Evolutionary conservation across 2,888 invertebrate species (phyloP), one percentile per base, ranked within the genome.

Genomic region (Arge pagana): DNA sequence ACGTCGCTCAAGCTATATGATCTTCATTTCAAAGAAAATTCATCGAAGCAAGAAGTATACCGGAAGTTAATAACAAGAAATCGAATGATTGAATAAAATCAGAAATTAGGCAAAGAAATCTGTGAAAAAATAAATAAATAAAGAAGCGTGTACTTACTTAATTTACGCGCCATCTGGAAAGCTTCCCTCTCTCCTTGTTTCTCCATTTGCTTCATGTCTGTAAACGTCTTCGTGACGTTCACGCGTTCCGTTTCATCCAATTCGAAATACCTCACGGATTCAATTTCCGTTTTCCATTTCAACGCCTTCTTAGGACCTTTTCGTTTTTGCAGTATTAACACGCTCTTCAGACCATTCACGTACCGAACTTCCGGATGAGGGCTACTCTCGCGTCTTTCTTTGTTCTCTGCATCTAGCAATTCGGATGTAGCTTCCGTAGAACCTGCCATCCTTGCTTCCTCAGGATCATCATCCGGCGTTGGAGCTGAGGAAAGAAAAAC

Each of bases 171-270:
- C 74, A 88, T 85, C 64, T 87, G 84, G 70, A 93, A 82, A n/a
- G 89, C 87, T 69, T 91, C 89, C 48, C 91, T 84, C 79, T 97
- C 97, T 64, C 88, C 82, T 54, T 85, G 84, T 67, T 90, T 87
- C 72, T 97, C 97, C 80, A 93, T 85, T 72, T 90, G 86, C 71
- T 93, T 93, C 89, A 94, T 89, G 67, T 95, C 94, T 26, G 87
- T 89, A 77, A 96, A 96, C 24, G 85, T 90, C 77, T 88, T 93
- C 3, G 88, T 94, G 1, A 97, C 96, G 78, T 97, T 97, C 1
- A 95, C 93, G 69, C 97, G 84, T 78, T 98, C 97, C 11, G 90
- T 95, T 78, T 96, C 96, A 77, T 97, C 96, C 61, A 96, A 79
- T 76, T 96, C 96, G 76, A 98, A 97, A 77, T 86, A 96, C 65